These are phyloP conservation scores for Rutpela maculata DNA, from an alignment of 2,888 invertebrate genomes.

Conservation along the genomic window DNA sequence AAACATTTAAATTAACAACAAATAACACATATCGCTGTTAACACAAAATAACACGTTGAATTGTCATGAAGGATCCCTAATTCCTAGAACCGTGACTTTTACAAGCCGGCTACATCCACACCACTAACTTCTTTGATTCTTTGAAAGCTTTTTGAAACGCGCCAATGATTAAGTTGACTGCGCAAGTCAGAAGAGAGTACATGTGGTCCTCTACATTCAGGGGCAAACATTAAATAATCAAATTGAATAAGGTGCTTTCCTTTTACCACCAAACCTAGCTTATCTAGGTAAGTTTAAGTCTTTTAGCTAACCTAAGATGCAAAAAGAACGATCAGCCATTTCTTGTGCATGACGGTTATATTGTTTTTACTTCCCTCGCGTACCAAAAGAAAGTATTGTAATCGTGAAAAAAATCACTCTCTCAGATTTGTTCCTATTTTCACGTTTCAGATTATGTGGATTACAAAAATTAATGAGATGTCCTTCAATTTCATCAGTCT, in stretches of 20 bases:
- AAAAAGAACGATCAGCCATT: too few relatives aligned
- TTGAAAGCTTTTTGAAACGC: constrained; percentile 60
- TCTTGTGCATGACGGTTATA: too few relatives aligned
- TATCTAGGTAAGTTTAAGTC: too few relatives aligned
- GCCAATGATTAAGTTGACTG: constrained; percentile 53
- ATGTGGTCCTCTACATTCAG: constrained; percentile 11
- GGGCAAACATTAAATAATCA: neutral
- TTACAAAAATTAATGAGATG: too few relatives aligned
- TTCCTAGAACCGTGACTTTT: constrained; percentile 14
- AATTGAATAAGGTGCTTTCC: neutral
- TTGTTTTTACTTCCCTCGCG: too few relatives aligned
- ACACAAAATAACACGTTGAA: constrained; percentile 18
- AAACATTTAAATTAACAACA: constrained; percentile 7
- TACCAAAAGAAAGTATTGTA: too few relatives aligned
- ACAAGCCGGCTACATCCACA: constrained; percentile 39
- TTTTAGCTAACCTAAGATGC: too few relatives aligned
- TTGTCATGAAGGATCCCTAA: neutral
- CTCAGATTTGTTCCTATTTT: too few relatives aligned
- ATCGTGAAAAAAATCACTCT: too few relatives aligned
- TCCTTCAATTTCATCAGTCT: too few relatives aligned
- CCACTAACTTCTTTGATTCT: constrained; percentile 53
- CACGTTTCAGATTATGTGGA: too few relatives aligned
- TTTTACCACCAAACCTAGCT: too few relatives aligned
- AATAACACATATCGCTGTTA: neutral
- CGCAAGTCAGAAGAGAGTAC: constrained; percentile 48